phyloP scores from a whole-genome alignment of 1,140 invertebrate species.

The Sesamia nonagrioides region DNA sequence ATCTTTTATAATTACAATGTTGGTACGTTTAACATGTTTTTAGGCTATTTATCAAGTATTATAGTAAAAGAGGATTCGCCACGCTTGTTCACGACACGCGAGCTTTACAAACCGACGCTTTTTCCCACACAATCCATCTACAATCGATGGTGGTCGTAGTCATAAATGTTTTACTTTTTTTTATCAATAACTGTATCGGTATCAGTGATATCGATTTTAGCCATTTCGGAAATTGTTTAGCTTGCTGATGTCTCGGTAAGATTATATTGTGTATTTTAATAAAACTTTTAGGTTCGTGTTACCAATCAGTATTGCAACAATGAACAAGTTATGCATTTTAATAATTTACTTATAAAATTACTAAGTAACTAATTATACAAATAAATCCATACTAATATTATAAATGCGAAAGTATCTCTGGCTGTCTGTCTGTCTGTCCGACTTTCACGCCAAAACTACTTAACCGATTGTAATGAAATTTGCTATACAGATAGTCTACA shows the following conservation, averaged over 20 bases:
- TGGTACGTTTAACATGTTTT: not conserved
- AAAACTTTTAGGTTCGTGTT: not conserved
- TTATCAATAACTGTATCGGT: slow-evolving; percentile 23
- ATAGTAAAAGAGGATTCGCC: slow-evolving; percentile 19
- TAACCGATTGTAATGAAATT: too few relatives aligned
- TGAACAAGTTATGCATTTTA: too few relatives aligned
- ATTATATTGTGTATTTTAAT: not conserved
- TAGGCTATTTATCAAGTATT: slow-evolving; percentile 22
- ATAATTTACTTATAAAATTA: too few relatives aligned
- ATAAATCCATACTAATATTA: too few relatives aligned
- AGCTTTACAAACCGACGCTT: slow-evolving; percentile 19
- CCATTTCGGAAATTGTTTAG: not conserved
- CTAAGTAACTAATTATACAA: too few relatives aligned
- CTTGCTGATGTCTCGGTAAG: slow-evolving; percentile 31
- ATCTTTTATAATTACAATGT: not conserved
- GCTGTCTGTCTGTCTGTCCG: too few relatives aligned
- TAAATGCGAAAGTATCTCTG: too few relatives aligned
- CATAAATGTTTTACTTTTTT: not conserved
- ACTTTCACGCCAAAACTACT: too few relatives aligned
- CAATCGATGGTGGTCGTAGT: slow-evolving; percentile 23
- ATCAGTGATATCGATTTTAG: slow-evolving; percentile 23
- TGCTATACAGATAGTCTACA: too few relatives aligned
- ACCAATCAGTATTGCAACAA: too few relatives aligned
- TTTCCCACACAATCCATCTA: slow-evolving; percentile 34
- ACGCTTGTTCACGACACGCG: slow-evolving; percentile 42